A percentile compares a stretch with the other conserved stretches of the same genome.
Conservation (phyloP, 2,113 vertebrate genomes). For the Furnarius figulus region DNA sequence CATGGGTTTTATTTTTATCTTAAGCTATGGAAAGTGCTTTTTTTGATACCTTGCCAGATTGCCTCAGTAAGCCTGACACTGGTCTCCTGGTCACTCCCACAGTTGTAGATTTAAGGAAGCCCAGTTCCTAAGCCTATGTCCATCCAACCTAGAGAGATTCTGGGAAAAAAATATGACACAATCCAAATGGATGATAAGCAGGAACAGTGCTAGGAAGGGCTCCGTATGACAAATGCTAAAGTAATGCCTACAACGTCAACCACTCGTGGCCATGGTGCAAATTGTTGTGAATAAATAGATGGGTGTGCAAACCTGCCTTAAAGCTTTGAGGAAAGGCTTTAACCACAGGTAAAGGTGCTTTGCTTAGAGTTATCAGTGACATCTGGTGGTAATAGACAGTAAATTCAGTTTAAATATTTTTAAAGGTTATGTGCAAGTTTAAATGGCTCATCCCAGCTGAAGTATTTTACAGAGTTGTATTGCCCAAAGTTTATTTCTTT, state of each 20-base stretch:
- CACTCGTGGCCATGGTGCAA: neutral
- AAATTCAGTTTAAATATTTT: neutral
- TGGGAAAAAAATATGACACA: neutral
- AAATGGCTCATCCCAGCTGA: neutral
- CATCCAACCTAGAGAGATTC: neutral
- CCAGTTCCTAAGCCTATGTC: neutral
- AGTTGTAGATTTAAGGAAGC: neutral
- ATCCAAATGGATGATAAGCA: neutral
- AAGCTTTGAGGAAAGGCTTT: neutral
- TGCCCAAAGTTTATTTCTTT: neutral
- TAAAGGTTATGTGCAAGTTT: neutral
- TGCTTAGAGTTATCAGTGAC: neutral
- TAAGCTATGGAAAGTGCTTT: rapidly evolving
- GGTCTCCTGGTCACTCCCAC: neutral
- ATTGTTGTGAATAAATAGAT: neutral
- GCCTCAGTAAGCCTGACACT: neutral
- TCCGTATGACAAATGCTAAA: neutral
- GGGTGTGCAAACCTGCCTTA: neutral
- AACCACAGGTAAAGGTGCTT: neutral
- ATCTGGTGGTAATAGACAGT: constrained; percentile 20
- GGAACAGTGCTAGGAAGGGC: neutral
- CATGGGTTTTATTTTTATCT: neutral
- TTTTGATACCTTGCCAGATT: neutral
- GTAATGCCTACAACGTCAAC: neutral
- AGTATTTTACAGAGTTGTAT: neutral